Evolutionary conservation across 92 coral and sea anemone genomes (phyloP), one percentile per base, ranked within the genome.

Genomic region (Actinernus sp.): DNA sequence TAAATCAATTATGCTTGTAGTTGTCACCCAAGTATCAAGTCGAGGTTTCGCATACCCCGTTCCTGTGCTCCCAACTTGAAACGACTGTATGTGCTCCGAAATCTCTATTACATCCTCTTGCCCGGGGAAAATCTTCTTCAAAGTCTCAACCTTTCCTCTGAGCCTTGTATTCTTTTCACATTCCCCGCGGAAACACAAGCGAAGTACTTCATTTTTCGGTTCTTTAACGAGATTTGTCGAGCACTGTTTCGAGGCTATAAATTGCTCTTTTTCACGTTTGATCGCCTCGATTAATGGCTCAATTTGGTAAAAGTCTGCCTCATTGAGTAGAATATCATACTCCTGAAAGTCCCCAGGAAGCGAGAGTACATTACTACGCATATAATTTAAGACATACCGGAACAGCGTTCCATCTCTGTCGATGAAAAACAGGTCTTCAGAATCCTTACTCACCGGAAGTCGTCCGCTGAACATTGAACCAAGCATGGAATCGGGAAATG

Each of bases 381-480:
- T 62, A 75, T 76, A 88, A 39, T 88, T 85, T 17, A 88, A 79
- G n/a, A 88, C 72, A 53, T 61, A 48, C 39, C 83, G 83, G 27
- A 88, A 88, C 76, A 83, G 39, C 23, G 75, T 63, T 4, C 94
- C 94, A 62, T 88, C 90, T 10, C 94, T 66, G 55, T 88, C 94
- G 38, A 88, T 88, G 64, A 88, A 88, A 47, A 59, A 78, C 34
- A 66, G 58, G 10, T 90, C 94, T 19, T 75, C 54, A 26, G 90
- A 30, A 55, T 88, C 94, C 26, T 47, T 65, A 33, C 68, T 79
- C 19, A 88, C 79, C 0, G 90, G 58, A 4, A 69, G 67, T 27
- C 87, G 77, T 0, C 94, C 94, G 46, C 94, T 88, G 52, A 88
- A 88, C 94, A 88, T 88, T 10, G 84, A 73, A 16, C 90, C 94